Conservation (phyloP, 2,113 vertebrate genomes). For the Entelurus aequoreus region DNA sequence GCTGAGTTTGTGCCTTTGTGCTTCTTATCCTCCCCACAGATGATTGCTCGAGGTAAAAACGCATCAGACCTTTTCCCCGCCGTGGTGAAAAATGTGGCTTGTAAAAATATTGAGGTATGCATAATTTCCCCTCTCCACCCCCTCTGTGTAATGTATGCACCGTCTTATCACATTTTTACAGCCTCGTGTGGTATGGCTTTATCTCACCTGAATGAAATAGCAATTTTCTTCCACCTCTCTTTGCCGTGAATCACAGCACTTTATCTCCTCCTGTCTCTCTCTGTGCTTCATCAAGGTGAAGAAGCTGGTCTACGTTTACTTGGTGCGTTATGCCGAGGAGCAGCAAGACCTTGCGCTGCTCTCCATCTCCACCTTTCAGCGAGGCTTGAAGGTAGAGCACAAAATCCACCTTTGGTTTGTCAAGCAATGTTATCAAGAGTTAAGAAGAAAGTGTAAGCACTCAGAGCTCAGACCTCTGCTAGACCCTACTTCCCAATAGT, state of each 20-base stretch:
- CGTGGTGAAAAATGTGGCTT: conserved; percentile 96
- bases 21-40: conserved; percentile 65
- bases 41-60: conserved; percentile 96
- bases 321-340: conserved; percentile 95
- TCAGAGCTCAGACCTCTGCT: no score
- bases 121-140: neutral
- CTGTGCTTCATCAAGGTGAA: conserved; percentile 77
- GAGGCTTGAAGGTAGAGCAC: conserved; percentile 87
- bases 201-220: conserved; percentile 28
- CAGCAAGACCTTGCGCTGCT: conserved; percentile 95
- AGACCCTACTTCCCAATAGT: no score
- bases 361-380: conserved; percentile 97
- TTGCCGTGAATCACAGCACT: conserved; percentile 10
- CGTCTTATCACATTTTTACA: conserved; percentile 17
- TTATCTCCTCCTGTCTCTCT: conserved; percentile 5
- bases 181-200: conserved; percentile 1
- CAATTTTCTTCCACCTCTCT: conserved; percentile 11
- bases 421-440: no score
- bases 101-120: conserved; percentile 97
- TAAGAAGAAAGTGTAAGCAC: no score
- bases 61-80: conserved; percentile 96
- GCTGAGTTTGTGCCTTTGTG: neutral
- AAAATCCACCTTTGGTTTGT: neutral
- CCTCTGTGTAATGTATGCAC: conserved; percentile 8
- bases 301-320: conserved; percentile 96